These are phyloP conservation scores for Menidia beryllina DNA, from an alignment of 2,113 vertebrate genomes.

Conservation along the genomic window DNA sequence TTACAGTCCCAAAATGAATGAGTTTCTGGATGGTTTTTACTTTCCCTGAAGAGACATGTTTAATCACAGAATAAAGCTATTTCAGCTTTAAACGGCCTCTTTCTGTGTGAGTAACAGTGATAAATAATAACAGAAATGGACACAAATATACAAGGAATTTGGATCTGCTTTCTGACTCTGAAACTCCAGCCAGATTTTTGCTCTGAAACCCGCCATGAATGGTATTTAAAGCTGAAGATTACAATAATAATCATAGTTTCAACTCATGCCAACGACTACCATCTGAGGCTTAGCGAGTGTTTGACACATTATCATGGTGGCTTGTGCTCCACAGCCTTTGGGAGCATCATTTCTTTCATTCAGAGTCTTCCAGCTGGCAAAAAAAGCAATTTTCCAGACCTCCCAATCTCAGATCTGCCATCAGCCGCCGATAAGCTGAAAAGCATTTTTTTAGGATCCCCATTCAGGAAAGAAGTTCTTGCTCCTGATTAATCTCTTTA, in stretches of 20 bases:
- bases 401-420: conserved; percentile 55
- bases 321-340: conserved; percentile 3
- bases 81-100: not conserved
- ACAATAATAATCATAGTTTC: conserved; percentile 2
- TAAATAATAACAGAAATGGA: not conserved
- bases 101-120: not conserved
- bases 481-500: conserved; percentile 53
- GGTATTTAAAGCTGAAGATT: not conserved
- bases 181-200: not conserved
- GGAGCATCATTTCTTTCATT: conserved; percentile 45
- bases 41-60: not conserved
- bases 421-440: conserved; percentile 59
- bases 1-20: too few species aligned
- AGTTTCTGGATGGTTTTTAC: not conserved
- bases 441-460: conserved; percentile 46
- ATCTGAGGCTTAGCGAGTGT: not conserved
- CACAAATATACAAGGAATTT: not conserved
- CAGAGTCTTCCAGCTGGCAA: conserved; percentile 55
- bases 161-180: conserved; percentile 1
- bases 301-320: conserved; percentile 28
- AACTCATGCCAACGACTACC: not conserved
- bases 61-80: not conserved
- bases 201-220: not conserved
- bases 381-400: conserved; percentile 67
- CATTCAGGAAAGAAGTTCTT: conserved; percentile 57